Percentiles rank a stretch among this genome's conserved stretches.
Conservation (phyloP, 2,888 invertebrate genomes). For the Nomada ferruginata region DNA sequence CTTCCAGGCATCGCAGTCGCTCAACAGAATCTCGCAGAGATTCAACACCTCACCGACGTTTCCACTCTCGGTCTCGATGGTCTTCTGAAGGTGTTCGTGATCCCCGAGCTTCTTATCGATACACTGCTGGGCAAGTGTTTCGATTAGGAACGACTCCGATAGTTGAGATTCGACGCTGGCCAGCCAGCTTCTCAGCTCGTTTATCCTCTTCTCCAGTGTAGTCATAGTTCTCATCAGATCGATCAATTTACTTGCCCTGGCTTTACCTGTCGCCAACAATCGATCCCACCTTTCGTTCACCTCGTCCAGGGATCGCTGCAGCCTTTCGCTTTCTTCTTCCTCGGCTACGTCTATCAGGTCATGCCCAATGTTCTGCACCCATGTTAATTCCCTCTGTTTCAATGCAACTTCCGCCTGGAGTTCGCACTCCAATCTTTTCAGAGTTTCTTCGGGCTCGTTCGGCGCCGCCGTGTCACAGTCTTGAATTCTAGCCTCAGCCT, state of each 20-base stretch:
- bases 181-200: constrained; percentile 90
- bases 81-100: constrained; percentile 90
- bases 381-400: constrained; percentile 91
- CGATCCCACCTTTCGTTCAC: constrained; percentile 89
- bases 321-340: constrained; percentile 86
- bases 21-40: constrained; percentile 91
- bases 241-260: constrained; percentile 89
- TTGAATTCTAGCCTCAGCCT: constrained; percentile 86
- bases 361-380: constrained; percentile 89
- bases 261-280: constrained; percentile 88
- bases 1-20: constrained; percentile 90
- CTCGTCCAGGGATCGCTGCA: constrained; percentile 86
- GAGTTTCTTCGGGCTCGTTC: constrained; percentile 90
- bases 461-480: constrained; percentile 83
- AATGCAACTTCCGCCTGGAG: constrained; percentile 90
- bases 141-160: constrained; percentile 88
- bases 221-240: constrained; percentile 90
- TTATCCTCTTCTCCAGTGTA: constrained; percentile 89
- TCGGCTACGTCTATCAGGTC: constrained; percentile 88
- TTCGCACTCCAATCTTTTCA: constrained; percentile 90
- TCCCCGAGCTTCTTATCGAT: constrained; percentile 89
- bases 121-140: constrained; percentile 87
- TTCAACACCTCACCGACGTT: constrained; percentile 92
- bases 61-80: constrained; percentile 91
- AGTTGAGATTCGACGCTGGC: constrained; percentile 90